Evolutionary conservation across 2,888 invertebrate species (phyloP).

Genomic region (Pseudeuparius sepicola): DNA sequence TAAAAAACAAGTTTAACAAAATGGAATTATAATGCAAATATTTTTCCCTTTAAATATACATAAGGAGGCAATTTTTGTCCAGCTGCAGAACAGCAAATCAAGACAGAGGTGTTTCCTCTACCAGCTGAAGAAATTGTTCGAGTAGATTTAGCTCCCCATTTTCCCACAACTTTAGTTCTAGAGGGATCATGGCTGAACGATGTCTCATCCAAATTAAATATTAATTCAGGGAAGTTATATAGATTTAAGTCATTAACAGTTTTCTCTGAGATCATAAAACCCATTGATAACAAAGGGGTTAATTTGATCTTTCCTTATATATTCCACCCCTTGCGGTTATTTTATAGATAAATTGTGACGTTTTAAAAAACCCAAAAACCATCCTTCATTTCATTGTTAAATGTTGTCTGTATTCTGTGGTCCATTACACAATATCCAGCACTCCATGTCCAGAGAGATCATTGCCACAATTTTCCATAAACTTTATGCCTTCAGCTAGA

Average conservation of each 20-base stretch:
- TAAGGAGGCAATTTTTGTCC: conserved; percentile 19
- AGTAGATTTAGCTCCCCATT: neutral
- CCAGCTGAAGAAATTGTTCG: conserved; percentile 5
- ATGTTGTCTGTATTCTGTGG: conserved; percentile 4
- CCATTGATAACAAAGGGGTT: conserved; percentile 3
- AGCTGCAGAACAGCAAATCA: conserved; percentile 15
- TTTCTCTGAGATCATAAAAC: conserved; percentile 3
- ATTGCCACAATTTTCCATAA: conserved; percentile 2
- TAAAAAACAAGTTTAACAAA: too few species aligned
- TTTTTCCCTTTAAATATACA: conserved; percentile 10
- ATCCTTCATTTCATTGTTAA: conserved; percentile 4
- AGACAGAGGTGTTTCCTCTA: conserved; percentile 17
- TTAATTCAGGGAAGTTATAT: neutral
- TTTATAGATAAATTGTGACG: too few species aligned
- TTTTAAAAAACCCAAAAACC: conserved; percentile 1
- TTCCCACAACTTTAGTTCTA: neutral
- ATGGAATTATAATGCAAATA: too few species aligned
- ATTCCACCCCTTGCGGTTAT: conserved; percentile 7
- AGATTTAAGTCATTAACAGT: conserved; percentile 5
- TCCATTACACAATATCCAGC: conserved; percentile 1
- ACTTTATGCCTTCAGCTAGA: neutral
- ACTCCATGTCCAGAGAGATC: conserved; percentile 2
- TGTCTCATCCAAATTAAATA: conserved; percentile 6
- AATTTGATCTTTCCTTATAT: conserved; percentile 4
- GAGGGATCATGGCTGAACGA: too few species aligned